Evolutionary conservation across 2,888 invertebrate species (phyloP).

Genomic region (Dinocampus coccinellae): DNA sequence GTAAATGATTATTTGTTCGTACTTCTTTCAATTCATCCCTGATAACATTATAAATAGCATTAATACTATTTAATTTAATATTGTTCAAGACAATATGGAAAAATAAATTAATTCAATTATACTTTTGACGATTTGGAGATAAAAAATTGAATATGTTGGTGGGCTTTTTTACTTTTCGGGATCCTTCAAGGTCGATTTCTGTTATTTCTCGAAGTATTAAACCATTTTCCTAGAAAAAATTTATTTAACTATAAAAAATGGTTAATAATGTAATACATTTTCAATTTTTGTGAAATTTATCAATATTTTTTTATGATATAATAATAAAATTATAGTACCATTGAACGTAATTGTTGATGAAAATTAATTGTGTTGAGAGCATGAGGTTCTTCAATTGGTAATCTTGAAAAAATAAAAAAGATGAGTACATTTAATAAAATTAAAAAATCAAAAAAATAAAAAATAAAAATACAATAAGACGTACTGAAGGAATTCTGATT

Average conservation of each 20-base stretch:
- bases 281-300: slow-evolving; percentile 33
- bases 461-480: slow-evolving; percentile 33
- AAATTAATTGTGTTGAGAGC: slow-evolving; percentile 64
- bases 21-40: slow-evolving; percentile 42
- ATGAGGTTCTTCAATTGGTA: slow-evolving; percentile 62
- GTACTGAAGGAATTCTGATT: slow-evolving; percentile 63
- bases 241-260: too few relatives aligned
- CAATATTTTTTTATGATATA: not conserved
- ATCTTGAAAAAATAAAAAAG: slow-evolving; percentile 46
- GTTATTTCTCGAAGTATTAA: slow-evolving; percentile 56
- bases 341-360: slow-evolving; percentile 60
- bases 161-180: slow-evolving; percentile 38
- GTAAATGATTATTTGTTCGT: slow-evolving; percentile 52
- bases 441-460: slow-evolving; percentile 4
- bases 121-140: slow-evolving; percentile 44
- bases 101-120: slow-evolving; percentile 29
- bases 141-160: slow-evolving; percentile 50
- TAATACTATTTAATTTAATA: not conserved
- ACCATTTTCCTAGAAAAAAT: slow-evolving; percentile 64
- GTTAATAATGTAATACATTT: too few relatives aligned
- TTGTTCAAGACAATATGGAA: slow-evolving; percentile 21
- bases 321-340: slow-evolving; percentile 59
- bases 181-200: slow-evolving; percentile 49
- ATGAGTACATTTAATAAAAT: not conserved
- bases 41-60: slow-evolving; percentile 2